Conservation (phyloP, 1,140 invertebrate genomes). For the Diorhabda sublineata region DNA sequence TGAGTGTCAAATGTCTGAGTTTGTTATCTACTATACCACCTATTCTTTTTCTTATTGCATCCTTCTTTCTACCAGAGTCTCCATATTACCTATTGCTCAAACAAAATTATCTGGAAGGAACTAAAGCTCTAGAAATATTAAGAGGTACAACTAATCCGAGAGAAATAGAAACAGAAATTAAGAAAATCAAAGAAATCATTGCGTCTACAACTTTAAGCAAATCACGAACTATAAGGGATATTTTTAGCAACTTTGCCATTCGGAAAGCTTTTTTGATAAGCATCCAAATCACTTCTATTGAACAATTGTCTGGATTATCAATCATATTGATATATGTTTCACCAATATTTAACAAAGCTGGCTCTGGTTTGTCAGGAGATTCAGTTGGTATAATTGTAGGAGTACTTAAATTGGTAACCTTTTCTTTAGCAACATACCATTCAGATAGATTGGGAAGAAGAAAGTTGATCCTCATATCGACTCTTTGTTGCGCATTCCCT, state of each 20-base stretch:
- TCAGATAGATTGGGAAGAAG: slow-evolving; percentile 67
- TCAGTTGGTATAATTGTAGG: slow-evolving; percentile 81
- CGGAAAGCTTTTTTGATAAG: slow-evolving; percentile 65
- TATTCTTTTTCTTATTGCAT: slow-evolving; percentile 60
- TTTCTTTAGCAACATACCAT: slow-evolving; percentile 62
- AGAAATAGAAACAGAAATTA: slow-evolving; percentile 60
- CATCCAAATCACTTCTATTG: slow-evolving; percentile 65
- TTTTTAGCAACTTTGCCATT: slow-evolving; percentile 55
- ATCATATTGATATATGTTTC: slow-evolving; percentile 5
- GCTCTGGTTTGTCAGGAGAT: slow-evolving; percentile 47
- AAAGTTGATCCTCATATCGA: slow-evolving; percentile 66
- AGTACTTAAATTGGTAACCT: slow-evolving; percentile 65
- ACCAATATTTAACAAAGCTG: slow-evolving; percentile 7
- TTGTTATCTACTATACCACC: slow-evolving; percentile 60
- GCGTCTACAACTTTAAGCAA: slow-evolving; percentile 52
- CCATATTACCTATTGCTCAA: slow-evolving; percentile 66
- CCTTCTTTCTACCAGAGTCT: slow-evolving; percentile 74
- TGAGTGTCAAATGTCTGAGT: slow-evolving; percentile 60
- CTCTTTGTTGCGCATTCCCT: slow-evolving; percentile 55
- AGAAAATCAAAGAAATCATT: slow-evolving; percentile 49
- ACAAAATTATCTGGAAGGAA: slow-evolving; percentile 57
- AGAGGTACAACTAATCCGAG: slow-evolving; percentile 53
- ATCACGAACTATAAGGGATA: slow-evolving; percentile 53
- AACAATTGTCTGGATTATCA: slow-evolving; percentile 72
- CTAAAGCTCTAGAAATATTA: slow-evolving; percentile 60